Evolutionary conservation across 2,113 vertebrate species (phyloP).

Genomic region (Triplophysa rosa): DNA sequence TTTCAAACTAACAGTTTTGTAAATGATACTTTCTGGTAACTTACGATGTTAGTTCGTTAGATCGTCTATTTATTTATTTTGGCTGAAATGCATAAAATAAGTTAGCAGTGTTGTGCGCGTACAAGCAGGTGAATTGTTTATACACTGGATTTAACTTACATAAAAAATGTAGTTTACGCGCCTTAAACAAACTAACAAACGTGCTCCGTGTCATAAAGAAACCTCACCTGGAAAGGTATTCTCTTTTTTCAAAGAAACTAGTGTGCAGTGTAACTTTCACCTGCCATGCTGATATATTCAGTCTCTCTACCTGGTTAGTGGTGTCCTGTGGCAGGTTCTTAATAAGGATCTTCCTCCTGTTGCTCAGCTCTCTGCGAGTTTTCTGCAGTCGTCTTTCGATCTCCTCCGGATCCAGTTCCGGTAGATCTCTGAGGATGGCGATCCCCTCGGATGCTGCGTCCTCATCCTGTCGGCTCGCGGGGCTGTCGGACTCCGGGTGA

Average conservation of each 20-base stretch:
- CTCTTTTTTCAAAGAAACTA: background rate
- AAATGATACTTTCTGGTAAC: background rate
- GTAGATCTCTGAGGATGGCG: conserved; percentile 67
- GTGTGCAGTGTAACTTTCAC: conserved; percentile 8
- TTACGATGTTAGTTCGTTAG: background rate
- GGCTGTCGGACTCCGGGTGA: conserved; percentile 68
- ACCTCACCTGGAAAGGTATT: background rate
- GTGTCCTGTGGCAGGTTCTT: conserved; percentile 90
- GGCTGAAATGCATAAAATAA: background rate
- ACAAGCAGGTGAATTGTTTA: background rate
- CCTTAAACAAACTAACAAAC: background rate
- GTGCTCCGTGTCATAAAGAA: background rate
- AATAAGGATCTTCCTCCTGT: conserved; percentile 93
- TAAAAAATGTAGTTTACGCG: background rate
- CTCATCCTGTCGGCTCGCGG: conserved; percentile 67
- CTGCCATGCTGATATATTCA: conserved; percentile 8
- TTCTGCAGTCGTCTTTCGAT: conserved; percentile 80
- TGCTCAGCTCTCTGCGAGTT: conserved; percentile 87
- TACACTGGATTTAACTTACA: background rate
- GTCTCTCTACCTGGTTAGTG: conserved; percentile 82
- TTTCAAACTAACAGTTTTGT: background rate
- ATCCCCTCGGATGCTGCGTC: conserved; percentile 62
- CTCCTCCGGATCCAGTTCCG: conserved; percentile 80
- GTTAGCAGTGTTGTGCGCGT: background rate
- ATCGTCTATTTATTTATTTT: background rate